These are phyloP conservation scores for Gymnocheta viridis DNA, from an alignment of 2,888 invertebrate genomes.

Conservation along the genomic window DNA sequence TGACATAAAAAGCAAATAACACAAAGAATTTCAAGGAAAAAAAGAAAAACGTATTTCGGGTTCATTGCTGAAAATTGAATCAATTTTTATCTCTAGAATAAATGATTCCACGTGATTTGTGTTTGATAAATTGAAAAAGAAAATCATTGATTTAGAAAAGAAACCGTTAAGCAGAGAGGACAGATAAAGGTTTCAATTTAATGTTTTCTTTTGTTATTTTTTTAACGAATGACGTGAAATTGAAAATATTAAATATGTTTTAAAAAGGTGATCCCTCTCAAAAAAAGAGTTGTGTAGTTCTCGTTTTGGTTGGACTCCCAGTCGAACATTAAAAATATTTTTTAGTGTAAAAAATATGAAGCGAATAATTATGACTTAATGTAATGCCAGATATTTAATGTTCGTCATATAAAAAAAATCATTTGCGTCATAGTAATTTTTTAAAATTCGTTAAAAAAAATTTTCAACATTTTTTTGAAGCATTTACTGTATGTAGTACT, in stretches of 20 bases:
- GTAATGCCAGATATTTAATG: too few species aligned
- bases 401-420: too few species aligned
- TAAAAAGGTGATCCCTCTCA: not conserved
- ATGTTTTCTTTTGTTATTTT: not conserved
- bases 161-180: not conserved
- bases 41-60: constrained; percentile 9
- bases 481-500: too few species aligned
- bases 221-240: not conserved
- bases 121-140: constrained; percentile 53
- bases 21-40: constrained; percentile 19
- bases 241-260: not conserved
- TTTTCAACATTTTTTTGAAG: too few species aligned
- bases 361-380: too few species aligned
- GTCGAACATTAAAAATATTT: too few species aligned
- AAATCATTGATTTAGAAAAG: constrained; percentile 43
- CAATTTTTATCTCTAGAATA: constrained; percentile 33
- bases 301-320: too few species aligned
- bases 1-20: constrained; percentile 47
- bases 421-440: too few species aligned
- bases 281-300: too few species aligned
- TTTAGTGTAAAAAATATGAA: too few species aligned
- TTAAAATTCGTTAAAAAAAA: too few species aligned
- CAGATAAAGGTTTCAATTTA: not conserved
- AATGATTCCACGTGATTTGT: constrained; percentile 60
- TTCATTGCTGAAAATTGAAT: constrained; percentile 49